Conservation (phyloP, 1,140 invertebrate species). For the Agrilus planipennis region DNA sequence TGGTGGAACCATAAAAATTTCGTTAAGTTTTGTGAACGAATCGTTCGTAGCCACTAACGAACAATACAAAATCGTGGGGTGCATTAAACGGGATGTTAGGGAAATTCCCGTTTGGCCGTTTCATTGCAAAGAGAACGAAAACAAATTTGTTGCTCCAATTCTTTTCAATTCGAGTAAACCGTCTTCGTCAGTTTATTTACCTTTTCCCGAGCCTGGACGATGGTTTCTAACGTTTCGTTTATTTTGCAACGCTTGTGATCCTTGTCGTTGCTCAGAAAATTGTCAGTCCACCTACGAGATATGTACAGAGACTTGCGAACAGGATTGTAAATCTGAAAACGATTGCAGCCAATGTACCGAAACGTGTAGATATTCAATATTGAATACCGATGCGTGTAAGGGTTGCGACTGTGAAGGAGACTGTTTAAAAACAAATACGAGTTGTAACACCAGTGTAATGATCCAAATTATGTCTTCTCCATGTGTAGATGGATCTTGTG, state of each 20-base stretch:
- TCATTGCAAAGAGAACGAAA: constrained; percentile 35
- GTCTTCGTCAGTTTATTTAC: constrained; percentile 46
- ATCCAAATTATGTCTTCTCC: constrained; percentile 52
- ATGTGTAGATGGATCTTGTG: constrained; percentile 54
- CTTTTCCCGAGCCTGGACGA: constrained; percentile 62
- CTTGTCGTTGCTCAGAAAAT: constrained; percentile 30
- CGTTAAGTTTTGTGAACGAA: no score
- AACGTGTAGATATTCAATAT: background rate
- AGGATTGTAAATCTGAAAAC: constrained; percentile 18
- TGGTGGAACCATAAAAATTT: no score
- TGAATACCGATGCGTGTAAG: background rate
- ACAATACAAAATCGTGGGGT: constrained; percentile 43
- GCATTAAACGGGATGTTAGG: constrained; percentile 41
- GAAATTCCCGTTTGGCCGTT: constrained; percentile 43
- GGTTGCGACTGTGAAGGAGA: constrained; percentile 33
- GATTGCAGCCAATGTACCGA: constrained; percentile 19
- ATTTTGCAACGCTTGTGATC: constrained; percentile 42
- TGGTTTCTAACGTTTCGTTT: constrained; percentile 61
- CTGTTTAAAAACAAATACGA: constrained; percentile 22
- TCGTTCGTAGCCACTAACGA: no score
- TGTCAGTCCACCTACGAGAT: constrained; percentile 18
- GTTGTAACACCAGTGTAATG: constrained; percentile 40
- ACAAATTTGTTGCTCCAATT: constrained; percentile 32
- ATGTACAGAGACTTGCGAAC: constrained; percentile 24
- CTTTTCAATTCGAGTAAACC: constrained; percentile 40